Evolutionary conservation across 2,113 vertebrate species (phyloP).

Genomic region (Salvelinus alpinus): DNA sequence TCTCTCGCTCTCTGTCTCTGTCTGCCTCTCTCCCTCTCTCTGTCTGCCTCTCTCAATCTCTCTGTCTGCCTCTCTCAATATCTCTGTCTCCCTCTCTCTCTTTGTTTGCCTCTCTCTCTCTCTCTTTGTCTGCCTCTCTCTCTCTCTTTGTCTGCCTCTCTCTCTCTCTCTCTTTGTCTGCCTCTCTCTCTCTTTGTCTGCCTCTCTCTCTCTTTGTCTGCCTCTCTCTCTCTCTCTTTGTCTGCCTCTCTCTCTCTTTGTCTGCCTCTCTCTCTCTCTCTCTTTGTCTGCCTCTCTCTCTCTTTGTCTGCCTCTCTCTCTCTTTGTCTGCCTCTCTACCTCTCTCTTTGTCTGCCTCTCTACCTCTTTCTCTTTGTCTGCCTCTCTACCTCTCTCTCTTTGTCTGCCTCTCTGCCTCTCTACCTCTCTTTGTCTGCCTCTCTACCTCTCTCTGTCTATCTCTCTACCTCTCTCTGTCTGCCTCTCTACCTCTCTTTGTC

Average conservation of each 20-base stretch:
- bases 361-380: too few species aligned
- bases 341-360: too few species aligned
- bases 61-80: not conserved
- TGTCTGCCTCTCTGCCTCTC: not conserved
- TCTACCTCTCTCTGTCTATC: accelerated
- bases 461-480: too few species aligned
- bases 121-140: too few species aligned
- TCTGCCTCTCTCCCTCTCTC: not conserved
- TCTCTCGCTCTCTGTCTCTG: not conserved
- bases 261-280: not conserved
- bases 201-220: not conserved
- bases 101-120: not conserved
- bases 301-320: not conserved
- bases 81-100: constrained; percentile 21
- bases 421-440: not conserved
- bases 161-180: not conserved
- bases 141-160: too few species aligned
- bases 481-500: too few species aligned
- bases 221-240: constrained; percentile 3
- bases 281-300: not conserved
- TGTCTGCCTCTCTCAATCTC: too few species aligned
- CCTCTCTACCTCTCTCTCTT: not conserved
- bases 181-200: not conserved
- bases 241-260: not conserved
- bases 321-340: not conserved